Conservation (phyloP, 2,797 vertebrate genomes). For the Rhinatrema bivittatum region DNA sequence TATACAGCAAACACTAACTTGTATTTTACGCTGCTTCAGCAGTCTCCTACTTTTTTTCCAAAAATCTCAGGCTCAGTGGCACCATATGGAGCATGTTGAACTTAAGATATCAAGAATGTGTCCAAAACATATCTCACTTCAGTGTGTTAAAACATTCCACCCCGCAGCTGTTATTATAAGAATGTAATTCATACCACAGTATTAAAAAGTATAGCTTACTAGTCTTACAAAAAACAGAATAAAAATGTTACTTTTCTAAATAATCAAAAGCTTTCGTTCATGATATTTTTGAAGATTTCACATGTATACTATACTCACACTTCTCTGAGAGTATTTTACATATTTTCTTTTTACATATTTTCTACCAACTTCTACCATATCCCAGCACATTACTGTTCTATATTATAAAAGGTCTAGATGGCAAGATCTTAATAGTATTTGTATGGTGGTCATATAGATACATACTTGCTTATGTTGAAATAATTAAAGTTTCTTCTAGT, state of each 20-base stretch:
- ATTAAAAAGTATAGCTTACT: conserved; percentile 45
- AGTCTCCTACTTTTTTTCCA: conserved; percentile 46
- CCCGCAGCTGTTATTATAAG: conserved; percentile 53
- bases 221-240: conserved; percentile 40
- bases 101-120: conserved; percentile 53
- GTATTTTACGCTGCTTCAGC: conserved; percentile 47
- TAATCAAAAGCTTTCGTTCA: conserved; percentile 32
- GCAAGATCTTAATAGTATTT: too few species aligned
- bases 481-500: too few species aligned
- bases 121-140: conserved; percentile 52
- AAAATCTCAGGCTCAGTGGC: conserved; percentile 49
- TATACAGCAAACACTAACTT: conserved; percentile 40
- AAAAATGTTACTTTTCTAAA: conserved; percentile 26
- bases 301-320: conserved; percentile 19
- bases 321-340: conserved; percentile 13
- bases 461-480: too few species aligned
- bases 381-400: too few species aligned
- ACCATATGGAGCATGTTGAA: conserved; percentile 52
- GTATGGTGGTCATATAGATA: too few species aligned
- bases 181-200: conserved; percentile 47
- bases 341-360: too few species aligned
- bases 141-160: conserved; percentile 57
- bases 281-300: conserved; percentile 15
- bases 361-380: conserved; percentile 16
- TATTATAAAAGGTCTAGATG: too few species aligned